Evolutionary conservation across 2,888 invertebrate species (phyloP), one percentile per base, ranked within the genome.

Genomic region (Diaprepes abbreviatus): DNA sequence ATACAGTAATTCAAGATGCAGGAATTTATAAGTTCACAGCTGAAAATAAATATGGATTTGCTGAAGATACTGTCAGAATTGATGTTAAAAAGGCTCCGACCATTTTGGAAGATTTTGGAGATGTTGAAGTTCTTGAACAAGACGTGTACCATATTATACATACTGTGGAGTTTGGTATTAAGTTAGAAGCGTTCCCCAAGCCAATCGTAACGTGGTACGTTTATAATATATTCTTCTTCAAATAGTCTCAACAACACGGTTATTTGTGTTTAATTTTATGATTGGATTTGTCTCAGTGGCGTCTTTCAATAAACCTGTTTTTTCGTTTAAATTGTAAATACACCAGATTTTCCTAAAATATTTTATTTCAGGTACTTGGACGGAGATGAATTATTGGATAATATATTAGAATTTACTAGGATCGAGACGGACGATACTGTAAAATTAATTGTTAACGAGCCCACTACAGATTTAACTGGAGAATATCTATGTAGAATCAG

Each of bases 111-210:
- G 14, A 52, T 2, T 71, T 71, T 59, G 70, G 68, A n/a, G 70
- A 73, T 50, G 66, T 60, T 12, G 35, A 62, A 12, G 73, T 67
- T 2, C 50, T 71, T n/a, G 73, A 73, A 31, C 73, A 73, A 40
- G 73, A 73, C 31, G 68, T 73, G 21, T 73, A 50, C 17, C 70
- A 73, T 60, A 69, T 69, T 21, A 71, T 73, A 19, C 73, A 73
- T 50, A 60, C 48, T 40, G 73, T 71, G 2, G 66, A 60, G 36
- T 73, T 73, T 58, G 54, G 33, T 9, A 48, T 73, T 9, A 66
- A 43, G 31, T 35, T 73, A 12, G 73, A 73, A 36, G 73, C 40
- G 1, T 73, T 70, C 50, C 73, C 73, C 14, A 59, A 17, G 31
- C 73, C 73, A 1, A 19, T 14, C 43, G 73, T 73, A 1, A 67